Evolutionary conservation across 2,797 vertebrate genomes (phyloP).

Genomic region (Naso thynnoides): DNA sequence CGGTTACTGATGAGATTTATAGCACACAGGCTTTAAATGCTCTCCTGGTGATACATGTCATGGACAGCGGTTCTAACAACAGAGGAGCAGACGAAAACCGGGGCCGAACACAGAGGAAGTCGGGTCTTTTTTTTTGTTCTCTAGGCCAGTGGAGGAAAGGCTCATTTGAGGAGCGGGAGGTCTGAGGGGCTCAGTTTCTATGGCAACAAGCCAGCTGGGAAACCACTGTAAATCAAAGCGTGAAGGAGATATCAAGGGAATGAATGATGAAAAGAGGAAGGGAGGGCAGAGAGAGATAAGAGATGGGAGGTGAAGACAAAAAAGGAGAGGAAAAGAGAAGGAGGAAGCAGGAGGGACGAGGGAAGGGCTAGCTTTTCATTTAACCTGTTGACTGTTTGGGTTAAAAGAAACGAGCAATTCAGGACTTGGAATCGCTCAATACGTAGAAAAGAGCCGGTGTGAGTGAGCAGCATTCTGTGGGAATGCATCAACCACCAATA

Average conservation of each 20-base stretch:
- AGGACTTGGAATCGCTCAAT: slow-evolving; percentile 18
- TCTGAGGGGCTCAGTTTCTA: slow-evolving; percentile 82
- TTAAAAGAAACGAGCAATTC: slow-evolving; percentile 20
- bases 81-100: slow-evolving; percentile 12
- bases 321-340: slow-evolving; percentile 16
- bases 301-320: slow-evolving; percentile 35
- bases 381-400: slow-evolving; percentile 67
- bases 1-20: slow-evolving; percentile 29
- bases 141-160: slow-evolving; percentile 65
- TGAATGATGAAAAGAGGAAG: slow-evolving; percentile 68
- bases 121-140: slow-evolving; percentile 50
- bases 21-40: slow-evolving; percentile 19
- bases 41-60: slow-evolving; percentile 26
- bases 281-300: slow-evolving; percentile 51
- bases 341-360: neutral
- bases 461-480: neutral
- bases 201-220: slow-evolving; percentile 83
- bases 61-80: slow-evolving; percentile 18
- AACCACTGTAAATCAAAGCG: slow-evolving; percentile 80
- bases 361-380: slow-evolving; percentile 9
- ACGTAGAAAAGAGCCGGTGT: slow-evolving; percentile 3
- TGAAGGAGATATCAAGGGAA: slow-evolving; percentile 81
- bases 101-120: slow-evolving; percentile 39
- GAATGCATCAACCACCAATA: neutral
- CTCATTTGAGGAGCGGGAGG: slow-evolving; percentile 57